Conservation (phyloP, 2,888 invertebrate genomes). For the Eristalinus sepulchralis region DNA sequence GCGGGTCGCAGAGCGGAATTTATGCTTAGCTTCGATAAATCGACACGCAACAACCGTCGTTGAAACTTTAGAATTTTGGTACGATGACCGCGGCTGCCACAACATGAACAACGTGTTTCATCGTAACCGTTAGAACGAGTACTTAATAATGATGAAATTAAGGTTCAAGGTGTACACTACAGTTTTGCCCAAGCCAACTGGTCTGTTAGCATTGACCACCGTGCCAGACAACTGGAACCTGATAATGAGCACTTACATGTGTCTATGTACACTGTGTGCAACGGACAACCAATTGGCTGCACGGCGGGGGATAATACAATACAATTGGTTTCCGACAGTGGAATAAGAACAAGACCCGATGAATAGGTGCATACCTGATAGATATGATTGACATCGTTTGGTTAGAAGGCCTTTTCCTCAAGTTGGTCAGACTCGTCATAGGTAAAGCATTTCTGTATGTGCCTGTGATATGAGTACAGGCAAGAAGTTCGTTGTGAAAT, state of each 20-base stretch:
- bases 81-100: slow-evolving; percentile 29
- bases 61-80: slow-evolving; percentile 28
- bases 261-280: no score
- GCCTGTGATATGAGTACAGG: no score
- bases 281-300: no score
- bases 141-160: slow-evolving; percentile 60
- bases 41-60: neutral
- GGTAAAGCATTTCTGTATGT: no score
- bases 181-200: slow-evolving; percentile 34
- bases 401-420: no score
- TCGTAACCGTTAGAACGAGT: slow-evolving; percentile 41
- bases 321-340: no score
- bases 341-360: no score
- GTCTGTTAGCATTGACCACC: slow-evolving; percentile 31
- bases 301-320: no score
- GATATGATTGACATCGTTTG: no score
- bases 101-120: slow-evolving; percentile 49
- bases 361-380: no score
- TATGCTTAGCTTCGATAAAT: slow-evolving; percentile 33
- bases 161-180: slow-evolving; percentile 27
- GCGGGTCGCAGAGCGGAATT: slow-evolving; percentile 34
- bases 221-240: slow-evolving; percentile 6
- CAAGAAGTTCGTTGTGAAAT: no score
- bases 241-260: neutral
- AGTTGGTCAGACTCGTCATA: no score